These are phyloP conservation scores for Gastrophysa polygoni DNA, from an alignment of 2,888 invertebrate genomes.

Conservation along the genomic window DNA sequence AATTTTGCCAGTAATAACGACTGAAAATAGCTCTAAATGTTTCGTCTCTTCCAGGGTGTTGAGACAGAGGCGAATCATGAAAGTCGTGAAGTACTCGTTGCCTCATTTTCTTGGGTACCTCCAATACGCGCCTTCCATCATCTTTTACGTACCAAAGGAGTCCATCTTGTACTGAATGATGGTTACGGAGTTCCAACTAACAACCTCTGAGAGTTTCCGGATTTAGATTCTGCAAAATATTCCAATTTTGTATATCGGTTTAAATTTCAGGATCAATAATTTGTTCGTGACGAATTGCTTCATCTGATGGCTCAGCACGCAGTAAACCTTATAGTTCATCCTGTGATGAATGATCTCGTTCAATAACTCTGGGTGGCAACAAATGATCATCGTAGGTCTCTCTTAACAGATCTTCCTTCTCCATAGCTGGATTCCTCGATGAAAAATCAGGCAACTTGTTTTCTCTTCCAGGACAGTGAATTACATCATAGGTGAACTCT, in stretches of 20 bases:
- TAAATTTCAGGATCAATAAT: background rate
- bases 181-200: background rate
- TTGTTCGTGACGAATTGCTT: background rate
- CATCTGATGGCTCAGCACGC: background rate
- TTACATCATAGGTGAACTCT: slow-evolving; percentile 32
- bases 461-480: slow-evolving; percentile 36
- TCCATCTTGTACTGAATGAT: background rate
- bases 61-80: background rate
- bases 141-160: background rate
- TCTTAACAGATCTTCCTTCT: background rate
- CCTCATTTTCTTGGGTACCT: background rate
- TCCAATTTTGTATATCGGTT: background rate
- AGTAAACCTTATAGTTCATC: background rate
- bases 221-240: background rate
- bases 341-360: background rate
- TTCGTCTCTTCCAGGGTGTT: slow-evolving; percentile 38
- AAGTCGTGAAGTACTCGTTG: background rate
- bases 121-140: background rate
- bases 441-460: slow-evolving; percentile 33
- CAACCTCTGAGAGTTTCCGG: background rate
- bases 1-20: slow-evolving; percentile 38
- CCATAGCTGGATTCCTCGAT: slow-evolving; percentile 20
- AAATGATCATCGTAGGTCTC: slow-evolving; percentile 13
- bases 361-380: background rate
- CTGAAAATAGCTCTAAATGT: slow-evolving; percentile 30